Conservation (phyloP, 2,888 invertebrate genomes). For the Chorisops tibialis region DNA sequence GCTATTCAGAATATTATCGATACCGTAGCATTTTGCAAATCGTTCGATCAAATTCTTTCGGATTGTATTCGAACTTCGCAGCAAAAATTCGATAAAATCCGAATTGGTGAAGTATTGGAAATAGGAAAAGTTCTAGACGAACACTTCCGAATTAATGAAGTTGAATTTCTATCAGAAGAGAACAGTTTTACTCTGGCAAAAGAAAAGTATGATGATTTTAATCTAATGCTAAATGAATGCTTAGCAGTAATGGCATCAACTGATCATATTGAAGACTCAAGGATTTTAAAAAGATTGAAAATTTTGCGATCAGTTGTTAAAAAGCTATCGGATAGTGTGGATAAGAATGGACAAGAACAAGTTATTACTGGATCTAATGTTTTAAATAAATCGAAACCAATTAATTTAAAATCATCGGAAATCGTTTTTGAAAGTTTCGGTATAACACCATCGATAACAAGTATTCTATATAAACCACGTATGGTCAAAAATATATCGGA, state of each 20-base stretch:
- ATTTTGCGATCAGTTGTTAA: slow-evolving; percentile 44
- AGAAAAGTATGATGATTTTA: slow-evolving; percentile 41
- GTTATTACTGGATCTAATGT: background rate
- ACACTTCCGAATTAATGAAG: slow-evolving; percentile 43
- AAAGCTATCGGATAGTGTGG: slow-evolving; percentile 41
- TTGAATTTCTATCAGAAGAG: slow-evolving; percentile 36
- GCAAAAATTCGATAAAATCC: slow-evolving; percentile 40
- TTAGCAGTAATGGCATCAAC: slow-evolving; percentile 45
- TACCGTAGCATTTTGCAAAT: slow-evolving; percentile 43
- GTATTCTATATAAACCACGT: slow-evolving; percentile 42
- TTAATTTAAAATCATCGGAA: slow-evolving; percentile 29
- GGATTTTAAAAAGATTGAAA: slow-evolving; percentile 48
- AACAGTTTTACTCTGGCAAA: slow-evolving; percentile 29
- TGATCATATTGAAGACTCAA: slow-evolving; percentile 42
- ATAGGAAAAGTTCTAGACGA: slow-evolving; percentile 44
- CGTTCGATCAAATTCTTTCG: slow-evolving; percentile 43
- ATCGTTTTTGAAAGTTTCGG: slow-evolving; percentile 39
- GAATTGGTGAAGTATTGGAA: slow-evolving; percentile 39
- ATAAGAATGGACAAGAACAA: slow-evolving; percentile 15
- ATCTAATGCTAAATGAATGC: slow-evolving; percentile 46
- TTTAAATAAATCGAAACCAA: background rate
- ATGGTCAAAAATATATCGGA: slow-evolving; percentile 4
- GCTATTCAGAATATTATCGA: slow-evolving; percentile 48
- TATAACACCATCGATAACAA: slow-evolving; percentile 38
- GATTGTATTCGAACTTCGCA: slow-evolving; percentile 35